Percentiles rank a stretch among this genome's conserved stretches.
Evolutionary conservation across 2,888 invertebrate genomes (phyloP).

Genomic region (Hyposoter didymator): DNA sequence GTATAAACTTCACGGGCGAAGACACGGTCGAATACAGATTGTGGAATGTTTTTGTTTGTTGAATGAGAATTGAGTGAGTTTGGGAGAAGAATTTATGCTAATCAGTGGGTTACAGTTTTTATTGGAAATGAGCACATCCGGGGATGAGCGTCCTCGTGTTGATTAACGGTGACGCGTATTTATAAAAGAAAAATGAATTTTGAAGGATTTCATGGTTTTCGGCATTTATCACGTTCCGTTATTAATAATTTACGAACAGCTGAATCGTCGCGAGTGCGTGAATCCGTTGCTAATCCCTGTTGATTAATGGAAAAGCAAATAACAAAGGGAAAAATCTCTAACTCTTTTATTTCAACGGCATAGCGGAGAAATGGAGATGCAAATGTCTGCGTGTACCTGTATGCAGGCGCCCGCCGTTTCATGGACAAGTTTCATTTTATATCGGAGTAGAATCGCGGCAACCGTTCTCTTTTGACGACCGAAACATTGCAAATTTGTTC

Average conservation of each 20-base stretch:
- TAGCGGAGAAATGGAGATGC: not conserved
- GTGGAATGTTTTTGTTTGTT: not conserved
- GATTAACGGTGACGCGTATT: not conserved
- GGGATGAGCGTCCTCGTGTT: not conserved
- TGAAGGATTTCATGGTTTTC: not conserved
- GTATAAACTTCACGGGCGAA: not conserved
- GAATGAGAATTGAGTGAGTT: not conserved
- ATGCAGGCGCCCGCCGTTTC: not conserved
- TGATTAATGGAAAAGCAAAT: not conserved
- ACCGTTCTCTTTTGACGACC: not conserved
- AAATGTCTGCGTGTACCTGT: not conserved
- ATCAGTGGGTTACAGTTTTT: not conserved
- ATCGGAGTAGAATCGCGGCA: not conserved
- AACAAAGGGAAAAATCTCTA: not conserved
- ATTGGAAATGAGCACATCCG: not conserved
- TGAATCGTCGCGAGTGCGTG: not conserved
- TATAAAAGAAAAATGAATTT: no score
- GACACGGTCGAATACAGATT: not conserved
- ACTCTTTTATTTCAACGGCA: not conserved
- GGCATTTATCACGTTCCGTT: not conserved
- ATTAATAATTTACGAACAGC: not conserved
- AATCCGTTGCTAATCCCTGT: not conserved
- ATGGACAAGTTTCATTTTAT: not conserved
- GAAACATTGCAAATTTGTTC: constrained; percentile 9
- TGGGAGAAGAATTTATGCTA: not conserved